phyloP scores from a whole-genome alignment of 64 coral and sea anemone species.

The Anthopleura sola region DNA sequence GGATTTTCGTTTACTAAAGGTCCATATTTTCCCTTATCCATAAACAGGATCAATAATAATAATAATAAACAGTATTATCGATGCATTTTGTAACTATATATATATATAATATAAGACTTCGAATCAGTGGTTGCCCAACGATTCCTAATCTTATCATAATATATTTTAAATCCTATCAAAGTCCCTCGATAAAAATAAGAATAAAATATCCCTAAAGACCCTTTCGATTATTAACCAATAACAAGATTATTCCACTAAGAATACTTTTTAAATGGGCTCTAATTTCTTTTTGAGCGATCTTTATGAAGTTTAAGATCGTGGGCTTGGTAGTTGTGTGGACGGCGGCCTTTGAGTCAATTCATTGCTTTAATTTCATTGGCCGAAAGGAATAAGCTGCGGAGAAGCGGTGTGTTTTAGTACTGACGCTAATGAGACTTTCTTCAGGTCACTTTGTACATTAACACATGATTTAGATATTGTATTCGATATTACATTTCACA shows the following conservation, averaged over 20 bases:
- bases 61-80: no score
- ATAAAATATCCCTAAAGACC: no score
- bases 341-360: background rate
- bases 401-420: background rate
- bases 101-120: no score
- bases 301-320: background rate
- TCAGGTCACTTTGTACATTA: background rate
- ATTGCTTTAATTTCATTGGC: background rate
- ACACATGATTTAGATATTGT: slow-evolving; percentile 2
- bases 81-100: no score
- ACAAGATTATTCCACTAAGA: background rate
- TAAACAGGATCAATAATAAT: no score
- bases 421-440: background rate
- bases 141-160: no score
- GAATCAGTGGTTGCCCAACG: no score
- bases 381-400: background rate
- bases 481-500: background rate
- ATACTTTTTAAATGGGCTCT: background rate
- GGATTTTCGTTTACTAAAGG: no score
- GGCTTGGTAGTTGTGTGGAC: background rate
- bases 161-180: no score
- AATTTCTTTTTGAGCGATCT: background rate
- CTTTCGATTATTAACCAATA: background rate
- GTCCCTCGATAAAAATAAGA: no score
- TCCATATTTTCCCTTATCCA: no score